Conservation (phyloP, 2,113 vertebrate genomes). For the Aleadryas rufinucha region DNA sequence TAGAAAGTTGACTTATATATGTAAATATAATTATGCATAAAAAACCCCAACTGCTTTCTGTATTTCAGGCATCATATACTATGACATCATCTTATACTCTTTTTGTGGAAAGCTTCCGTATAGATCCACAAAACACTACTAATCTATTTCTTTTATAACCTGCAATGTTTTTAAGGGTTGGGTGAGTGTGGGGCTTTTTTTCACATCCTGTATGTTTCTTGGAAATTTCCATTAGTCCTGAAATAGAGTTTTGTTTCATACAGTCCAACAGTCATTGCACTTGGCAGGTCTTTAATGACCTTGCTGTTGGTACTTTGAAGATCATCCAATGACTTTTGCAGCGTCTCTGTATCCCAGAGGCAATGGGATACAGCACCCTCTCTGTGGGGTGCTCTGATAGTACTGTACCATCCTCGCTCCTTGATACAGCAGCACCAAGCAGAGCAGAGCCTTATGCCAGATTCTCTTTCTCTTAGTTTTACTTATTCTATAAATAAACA, state of each 20-base stretch:
- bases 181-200: background rate
- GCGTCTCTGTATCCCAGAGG: background rate
- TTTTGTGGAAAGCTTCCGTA: background rate
- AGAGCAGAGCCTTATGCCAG: background rate
- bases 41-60: background rate
- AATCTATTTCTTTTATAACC: background rate
- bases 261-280: background rate
- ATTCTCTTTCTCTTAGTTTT: background rate
- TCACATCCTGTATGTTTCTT: fast-evolving
- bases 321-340: background rate
- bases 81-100: background rate
- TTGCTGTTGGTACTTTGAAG: background rate
- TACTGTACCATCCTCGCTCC: background rate
- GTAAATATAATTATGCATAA: background rate
- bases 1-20: background rate
- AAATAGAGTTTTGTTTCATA: background rate
- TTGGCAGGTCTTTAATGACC: background rate
- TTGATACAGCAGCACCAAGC: background rate
- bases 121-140: background rate
- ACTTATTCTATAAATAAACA: background rate
- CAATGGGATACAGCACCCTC: background rate
- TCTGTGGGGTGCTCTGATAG: background rate
- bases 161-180: background rate
- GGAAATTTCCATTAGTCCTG: background rate
- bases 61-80: background rate